These are phyloP conservation scores for Lasioglossum leucozonium DNA, from an alignment of 2,888 invertebrate genomes.

Conservation along the genomic window DNA sequence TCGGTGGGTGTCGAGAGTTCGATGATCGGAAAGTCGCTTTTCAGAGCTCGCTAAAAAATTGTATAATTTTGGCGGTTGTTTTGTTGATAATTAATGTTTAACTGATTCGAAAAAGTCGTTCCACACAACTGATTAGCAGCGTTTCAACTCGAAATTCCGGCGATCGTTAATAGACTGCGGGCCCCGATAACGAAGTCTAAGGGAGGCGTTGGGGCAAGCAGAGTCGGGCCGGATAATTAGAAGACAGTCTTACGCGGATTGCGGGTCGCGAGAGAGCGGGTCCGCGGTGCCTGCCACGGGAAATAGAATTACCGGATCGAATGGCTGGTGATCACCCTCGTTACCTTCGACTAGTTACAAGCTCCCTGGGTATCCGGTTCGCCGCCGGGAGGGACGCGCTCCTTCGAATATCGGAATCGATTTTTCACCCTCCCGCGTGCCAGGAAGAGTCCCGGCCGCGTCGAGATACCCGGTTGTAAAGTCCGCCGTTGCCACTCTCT, in stretches of 20 bases:
- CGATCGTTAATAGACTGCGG: neutral
- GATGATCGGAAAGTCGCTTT: neutral
- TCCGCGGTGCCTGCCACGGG: neutral
- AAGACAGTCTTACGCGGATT: neutral
- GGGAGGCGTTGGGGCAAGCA: neutral
- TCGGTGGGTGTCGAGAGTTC: neutral
- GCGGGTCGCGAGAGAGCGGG: neutral
- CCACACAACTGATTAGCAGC: neutral
- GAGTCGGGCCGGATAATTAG: neutral
- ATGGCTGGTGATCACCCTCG: constrained; percentile 29
- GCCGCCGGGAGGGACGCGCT: constrained; percentile 36
- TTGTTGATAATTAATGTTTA: too few species aligned
- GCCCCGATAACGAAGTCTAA: neutral
- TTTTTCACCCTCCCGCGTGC: constrained; percentile 41
- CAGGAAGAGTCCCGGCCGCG: constrained; percentile 39
- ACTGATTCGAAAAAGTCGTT: too few species aligned
- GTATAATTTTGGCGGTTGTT: too few species aligned
- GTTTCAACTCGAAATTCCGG: neutral
- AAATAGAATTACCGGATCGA: constrained; percentile 24
- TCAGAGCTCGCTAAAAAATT: too few species aligned
- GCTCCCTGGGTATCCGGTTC: constrained; percentile 28
- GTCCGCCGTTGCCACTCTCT: neutral
- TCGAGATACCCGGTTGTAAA: constrained; percentile 35
- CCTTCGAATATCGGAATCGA: constrained; percentile 33
- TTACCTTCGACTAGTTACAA: constrained; percentile 40